Evolutionary conservation across 2,888 invertebrate genomes (phyloP), one percentile per base, ranked within the genome.

Genomic region (Nomada goodeniana): DNA sequence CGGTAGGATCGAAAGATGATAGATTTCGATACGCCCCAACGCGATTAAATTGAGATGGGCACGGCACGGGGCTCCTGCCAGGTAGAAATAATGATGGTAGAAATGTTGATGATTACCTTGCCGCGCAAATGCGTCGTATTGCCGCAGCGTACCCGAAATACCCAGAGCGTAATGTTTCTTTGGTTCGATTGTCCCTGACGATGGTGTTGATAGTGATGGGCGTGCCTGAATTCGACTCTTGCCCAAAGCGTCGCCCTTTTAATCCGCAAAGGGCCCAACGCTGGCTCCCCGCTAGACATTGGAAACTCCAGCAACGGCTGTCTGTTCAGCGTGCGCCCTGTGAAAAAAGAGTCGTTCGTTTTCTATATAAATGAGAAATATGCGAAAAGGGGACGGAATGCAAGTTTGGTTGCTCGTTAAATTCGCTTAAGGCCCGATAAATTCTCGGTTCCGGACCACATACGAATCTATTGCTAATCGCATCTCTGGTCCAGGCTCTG

Each of bases 301-400:
- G 97, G 96, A 94, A 98, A 98, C 94, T 98, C 98, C 89, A 98
- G 95, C 89, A 98, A 95, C 77, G 97, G 96, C 94, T 98, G 98
- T 70, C 97, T 97, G 93, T 98, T 98, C 90, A 98, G 95, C 91
- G 96, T 96, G 89, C 96, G 96, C 91, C 98, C 98, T 98, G 95
- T 50, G 53, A 47, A 75, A 29, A 29, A 44, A 36, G 55, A 36
- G 36, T 29, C 2, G 7, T 4, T 65, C 11, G 52, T n/a, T n/a
- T 29, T 13, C 2, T 11, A 36, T 2, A 5, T 11, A 42, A 11
- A 61, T 11, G 13, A 10, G 50, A 18, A 1, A 7, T 1, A 18
- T 50, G 7, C 15, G 13, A 29, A 2, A 23, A 18, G 29, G 15
- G 26, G 59, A 29, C 10, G 15, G 55, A 4, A 55, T 20, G 11